phyloP scores from a whole-genome alignment of 2,113 vertebrate species.

The Pipa parva region DNA sequence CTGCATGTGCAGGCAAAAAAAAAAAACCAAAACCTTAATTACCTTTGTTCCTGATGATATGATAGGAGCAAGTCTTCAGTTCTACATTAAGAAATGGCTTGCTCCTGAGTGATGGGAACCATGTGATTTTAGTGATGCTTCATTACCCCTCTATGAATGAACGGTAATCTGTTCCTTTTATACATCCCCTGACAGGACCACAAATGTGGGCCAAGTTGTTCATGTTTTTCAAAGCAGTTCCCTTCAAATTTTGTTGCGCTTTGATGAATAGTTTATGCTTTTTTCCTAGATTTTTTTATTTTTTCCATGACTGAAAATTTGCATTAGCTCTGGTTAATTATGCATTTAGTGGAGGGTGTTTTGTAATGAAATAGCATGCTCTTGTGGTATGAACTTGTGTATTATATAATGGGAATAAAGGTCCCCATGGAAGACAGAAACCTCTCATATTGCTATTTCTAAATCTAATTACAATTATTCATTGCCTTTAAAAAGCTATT shows the following conservation, averaged over 20 bases:
- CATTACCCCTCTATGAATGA: slow-evolving; percentile 62
- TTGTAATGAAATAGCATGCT: slow-evolving; percentile 57
- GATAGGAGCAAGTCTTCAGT: slow-evolving; percentile 50
- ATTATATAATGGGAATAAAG: slow-evolving; percentile 44
- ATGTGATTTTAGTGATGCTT: slow-evolving; percentile 63
- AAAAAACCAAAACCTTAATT: slow-evolving; percentile 40
- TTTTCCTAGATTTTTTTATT: slow-evolving; percentile 51
- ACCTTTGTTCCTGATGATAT: slow-evolving; percentile 50
- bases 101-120: slow-evolving; percentile 51
- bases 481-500: too few species aligned
- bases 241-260: slow-evolving; percentile 47
- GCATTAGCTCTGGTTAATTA: slow-evolving; percentile 58
- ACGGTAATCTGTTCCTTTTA: slow-evolving; percentile 65
- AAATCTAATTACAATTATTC: slow-evolving; percentile 1
- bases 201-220: slow-evolving; percentile 54
- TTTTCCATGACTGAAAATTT: slow-evolving; percentile 55
- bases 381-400: slow-evolving; percentile 53
- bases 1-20: slow-evolving; percentile 48
- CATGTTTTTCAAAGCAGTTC: slow-evolving; percentile 55
- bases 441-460: background rate
- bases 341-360: slow-evolving; percentile 52
- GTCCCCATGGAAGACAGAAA: slow-evolving; percentile 38
- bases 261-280: slow-evolving; percentile 60
- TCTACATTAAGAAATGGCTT: slow-evolving; percentile 54
- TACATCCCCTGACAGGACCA: slow-evolving; percentile 59